Percentiles rank a stretch among this genome's conserved stretches.
Conservation (phyloP, 2,888 invertebrate genomes). For the Lasioglossum malachurum region DNA sequence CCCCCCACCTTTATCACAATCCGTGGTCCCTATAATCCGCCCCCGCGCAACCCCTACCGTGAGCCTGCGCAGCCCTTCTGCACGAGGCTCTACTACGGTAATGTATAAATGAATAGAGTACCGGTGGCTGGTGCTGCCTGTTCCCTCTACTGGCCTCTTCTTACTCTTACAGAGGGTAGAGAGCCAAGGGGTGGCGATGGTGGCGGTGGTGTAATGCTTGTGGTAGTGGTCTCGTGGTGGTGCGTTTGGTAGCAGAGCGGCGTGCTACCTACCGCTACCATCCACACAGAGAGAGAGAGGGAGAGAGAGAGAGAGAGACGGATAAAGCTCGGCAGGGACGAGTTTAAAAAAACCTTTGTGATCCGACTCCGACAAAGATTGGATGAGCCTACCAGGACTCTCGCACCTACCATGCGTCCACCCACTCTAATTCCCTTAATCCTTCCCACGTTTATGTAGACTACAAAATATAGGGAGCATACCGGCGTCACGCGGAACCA, state of each 20-base stretch:
- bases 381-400: constrained; percentile 47
- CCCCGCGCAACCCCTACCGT: neutral
- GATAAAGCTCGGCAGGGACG: constrained; percentile 44
- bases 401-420: neutral
- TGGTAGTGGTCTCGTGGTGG: neutral
- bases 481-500: neutral
- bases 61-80: constrained; percentile 61
- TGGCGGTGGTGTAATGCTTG: neutral
- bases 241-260: constrained; percentile 17
- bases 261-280: constrained; percentile 24
- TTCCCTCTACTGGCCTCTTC: constrained; percentile 53
- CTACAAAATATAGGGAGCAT: neutral
- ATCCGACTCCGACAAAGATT: constrained; percentile 55
- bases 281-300: constrained; percentile 5
- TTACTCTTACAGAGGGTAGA: constrained; percentile 43
- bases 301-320: constrained; percentile 15
- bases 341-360: constrained; percentile 60
- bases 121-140: constrained; percentile 46
- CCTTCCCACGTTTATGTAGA: neutral
- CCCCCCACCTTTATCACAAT: neutral
- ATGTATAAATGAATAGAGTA: constrained; percentile 67
- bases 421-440: constrained; percentile 6
- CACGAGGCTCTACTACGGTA: constrained; percentile 45
- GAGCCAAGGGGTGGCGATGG: constrained; percentile 22
- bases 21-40: constrained; percentile 5